Evolutionary conservation across 2,888 invertebrate genomes (phyloP), one percentile per base, ranked within the genome.

Genomic region (Autographa gamma): DNA sequence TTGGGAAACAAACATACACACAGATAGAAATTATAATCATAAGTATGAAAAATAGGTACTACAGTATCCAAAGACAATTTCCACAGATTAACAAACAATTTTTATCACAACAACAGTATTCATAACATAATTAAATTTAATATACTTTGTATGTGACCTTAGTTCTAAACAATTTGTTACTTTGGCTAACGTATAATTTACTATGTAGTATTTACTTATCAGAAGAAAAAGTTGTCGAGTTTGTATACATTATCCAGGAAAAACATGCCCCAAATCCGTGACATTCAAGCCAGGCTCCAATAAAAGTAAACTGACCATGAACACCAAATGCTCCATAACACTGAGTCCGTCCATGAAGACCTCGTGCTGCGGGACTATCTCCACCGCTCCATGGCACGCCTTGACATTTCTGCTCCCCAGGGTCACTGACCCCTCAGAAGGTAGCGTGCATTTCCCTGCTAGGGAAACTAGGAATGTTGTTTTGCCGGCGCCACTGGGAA

Each of bases 331-430:
- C 87, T 97, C 97, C 80, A 92, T 91, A n/a, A 97, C 97, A 18
- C 96, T 97, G 54, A 97, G 90, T 0, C 94, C 94, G 6, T 96
- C 96, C 81, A 97, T 96, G 80, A 97, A 97, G 25, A 96, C 93
- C 84, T 97, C 97, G 69, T 96, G 96, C 85, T 97, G 97, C 8
- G 97, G 97, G 1, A 97, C 96, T 61, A 97, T 89, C 72, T 95
- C 95, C 6, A 92, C 88, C 1, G 96, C 68, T 91, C 96, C 77
- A 32, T 85, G 84, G 56, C 88, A 75, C 0, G 86, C 86, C 63
- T 96, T 94, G 79, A 96, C 93, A 85, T 96, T 91, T 89, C 93
- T 92, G 0, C 93, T 90, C 68, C 93, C 92, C 52, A 94, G 88
- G n/a, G 93, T 91, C 63, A 96, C 92, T 0, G 85, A 85, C 48